Percentiles rank a stretch among this genome's conserved stretches.
Conservation (phyloP, 2,113 vertebrate genomes). For the Oreochromis aureus region DNA sequence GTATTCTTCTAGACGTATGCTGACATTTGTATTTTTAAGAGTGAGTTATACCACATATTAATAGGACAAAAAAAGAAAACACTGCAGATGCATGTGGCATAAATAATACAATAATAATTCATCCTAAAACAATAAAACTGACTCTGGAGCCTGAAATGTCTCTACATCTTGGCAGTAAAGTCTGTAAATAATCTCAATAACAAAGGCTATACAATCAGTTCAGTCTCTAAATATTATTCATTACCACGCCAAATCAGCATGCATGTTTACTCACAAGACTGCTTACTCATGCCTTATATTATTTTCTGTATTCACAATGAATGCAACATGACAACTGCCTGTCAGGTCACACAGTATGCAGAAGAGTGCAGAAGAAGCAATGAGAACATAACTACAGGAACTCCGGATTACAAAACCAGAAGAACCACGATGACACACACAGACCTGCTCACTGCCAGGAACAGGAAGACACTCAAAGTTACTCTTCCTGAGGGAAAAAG, state of each 20-base stretch:
- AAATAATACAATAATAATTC: not conserved
- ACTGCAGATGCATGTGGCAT: not conserved
- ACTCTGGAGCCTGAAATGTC: not conserved
- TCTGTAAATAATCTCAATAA: too few species aligned
- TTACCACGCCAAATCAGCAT: not conserved
- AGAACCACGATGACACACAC: not conserved
- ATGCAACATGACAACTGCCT: not conserved
- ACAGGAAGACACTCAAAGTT: not conserved
- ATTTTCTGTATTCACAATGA: not conserved
- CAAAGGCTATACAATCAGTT: not conserved
- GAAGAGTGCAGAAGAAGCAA: not conserved
- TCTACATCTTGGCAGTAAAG: not conserved
- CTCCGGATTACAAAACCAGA: not conserved
- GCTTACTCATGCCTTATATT: not conserved
- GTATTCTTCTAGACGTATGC: not conserved
- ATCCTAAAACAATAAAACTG: not conserved
- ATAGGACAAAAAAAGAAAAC: not conserved
- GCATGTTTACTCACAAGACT: not conserved
- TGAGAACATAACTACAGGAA: fast-evolving
- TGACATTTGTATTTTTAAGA: not conserved
- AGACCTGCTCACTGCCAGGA: not conserved
- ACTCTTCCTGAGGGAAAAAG: not conserved
- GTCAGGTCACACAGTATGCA: not conserved
- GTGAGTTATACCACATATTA: not conserved
- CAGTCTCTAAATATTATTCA: not conserved